phyloP scores from a whole-genome alignment of 2,797 vertebrate genomes.

The Enteromius viviparus region DNA sequence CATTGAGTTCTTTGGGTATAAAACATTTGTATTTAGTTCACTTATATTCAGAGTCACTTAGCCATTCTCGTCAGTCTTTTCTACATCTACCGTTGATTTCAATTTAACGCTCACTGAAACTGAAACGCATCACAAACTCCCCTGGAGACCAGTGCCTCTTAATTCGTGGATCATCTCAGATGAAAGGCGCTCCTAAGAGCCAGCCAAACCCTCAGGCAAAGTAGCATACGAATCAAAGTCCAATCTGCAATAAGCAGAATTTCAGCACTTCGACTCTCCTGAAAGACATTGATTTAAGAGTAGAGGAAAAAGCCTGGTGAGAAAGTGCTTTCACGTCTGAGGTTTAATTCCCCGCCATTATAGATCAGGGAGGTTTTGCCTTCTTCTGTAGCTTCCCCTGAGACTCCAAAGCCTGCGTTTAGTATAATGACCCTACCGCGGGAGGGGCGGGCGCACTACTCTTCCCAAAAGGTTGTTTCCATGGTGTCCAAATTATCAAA shows the following conservation, averaged over 20 bases:
- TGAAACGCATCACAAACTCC: slow-evolving; percentile 5
- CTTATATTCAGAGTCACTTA: background rate
- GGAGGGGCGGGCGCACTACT: background rate
- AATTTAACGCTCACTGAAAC: slow-evolving; percentile 8
- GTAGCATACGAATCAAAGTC: slow-evolving; percentile 26
- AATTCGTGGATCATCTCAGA: slow-evolving; percentile 47
- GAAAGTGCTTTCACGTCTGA: slow-evolving; percentile 33
- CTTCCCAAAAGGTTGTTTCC: slow-evolving; percentile 12
- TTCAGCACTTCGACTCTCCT: background rate
- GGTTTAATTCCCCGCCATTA: slow-evolving; percentile 44
- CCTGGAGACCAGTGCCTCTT: slow-evolving; percentile 25
- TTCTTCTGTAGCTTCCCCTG: slow-evolving; percentile 21
- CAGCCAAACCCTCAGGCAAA: slow-evolving; percentile 15
- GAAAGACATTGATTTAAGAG: slow-evolving; percentile 37
- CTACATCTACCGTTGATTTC: background rate
- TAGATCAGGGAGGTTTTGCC: slow-evolving; percentile 31
- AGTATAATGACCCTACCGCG: slow-evolving; percentile 37
- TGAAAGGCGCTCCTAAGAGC: slow-evolving; percentile 39
- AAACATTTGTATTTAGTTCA: background rate
- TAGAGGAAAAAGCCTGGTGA: slow-evolving; percentile 22
- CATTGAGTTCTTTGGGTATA: background rate
- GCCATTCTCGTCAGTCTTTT: background rate
- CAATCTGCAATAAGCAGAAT: slow-evolving; percentile 35
- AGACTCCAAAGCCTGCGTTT: slow-evolving; percentile 23
- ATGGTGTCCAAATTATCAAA: slow-evolving; percentile 25